phyloP scores from a whole-genome alignment of 2,113 vertebrate genomes.

The Chaetura pelagica region DNA sequence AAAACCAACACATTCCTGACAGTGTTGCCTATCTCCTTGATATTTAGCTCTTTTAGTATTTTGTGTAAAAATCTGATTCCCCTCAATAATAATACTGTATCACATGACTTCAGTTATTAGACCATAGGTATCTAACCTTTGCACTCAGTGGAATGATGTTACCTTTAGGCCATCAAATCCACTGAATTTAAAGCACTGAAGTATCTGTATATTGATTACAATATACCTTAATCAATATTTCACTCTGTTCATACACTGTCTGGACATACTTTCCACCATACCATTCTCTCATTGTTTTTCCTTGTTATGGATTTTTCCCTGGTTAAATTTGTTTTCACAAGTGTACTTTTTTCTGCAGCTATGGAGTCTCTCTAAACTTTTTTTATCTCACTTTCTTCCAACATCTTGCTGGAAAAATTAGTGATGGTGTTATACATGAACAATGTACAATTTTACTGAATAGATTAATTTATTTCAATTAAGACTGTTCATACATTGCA shows the following conservation, averaged over 20 bases:
- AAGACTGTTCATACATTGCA: neutral
- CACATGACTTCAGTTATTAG: neutral
- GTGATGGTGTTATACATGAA: neutral
- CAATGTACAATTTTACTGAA: neutral
- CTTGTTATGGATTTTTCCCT: constrained; percentile 37
- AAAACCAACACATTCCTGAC: neutral
- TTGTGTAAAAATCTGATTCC: neutral
- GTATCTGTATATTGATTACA: constrained; percentile 61
- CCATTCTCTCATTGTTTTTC: constrained; percentile 27
- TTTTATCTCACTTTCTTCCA: neutral
- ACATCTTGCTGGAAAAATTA: neutral
- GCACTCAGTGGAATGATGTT: constrained; percentile 18
- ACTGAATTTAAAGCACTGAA: constrained; percentile 51
- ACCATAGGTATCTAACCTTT: constrained; percentile 42
- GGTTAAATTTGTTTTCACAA: neutral
- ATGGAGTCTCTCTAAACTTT: neutral
- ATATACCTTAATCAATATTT: constrained; percentile 72
- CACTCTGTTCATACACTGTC: constrained; percentile 51
- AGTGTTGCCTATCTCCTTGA: neutral
- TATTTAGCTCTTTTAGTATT: neutral
- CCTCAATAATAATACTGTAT: neutral
- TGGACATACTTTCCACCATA: constrained; percentile 26
- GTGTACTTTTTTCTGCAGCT: neutral
- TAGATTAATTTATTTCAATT: neutral
- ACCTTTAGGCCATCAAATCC: constrained; percentile 35